Base-by-base conservation (phyloP, 1,140 invertebrate species). In the Patella vulgata region DNA sequence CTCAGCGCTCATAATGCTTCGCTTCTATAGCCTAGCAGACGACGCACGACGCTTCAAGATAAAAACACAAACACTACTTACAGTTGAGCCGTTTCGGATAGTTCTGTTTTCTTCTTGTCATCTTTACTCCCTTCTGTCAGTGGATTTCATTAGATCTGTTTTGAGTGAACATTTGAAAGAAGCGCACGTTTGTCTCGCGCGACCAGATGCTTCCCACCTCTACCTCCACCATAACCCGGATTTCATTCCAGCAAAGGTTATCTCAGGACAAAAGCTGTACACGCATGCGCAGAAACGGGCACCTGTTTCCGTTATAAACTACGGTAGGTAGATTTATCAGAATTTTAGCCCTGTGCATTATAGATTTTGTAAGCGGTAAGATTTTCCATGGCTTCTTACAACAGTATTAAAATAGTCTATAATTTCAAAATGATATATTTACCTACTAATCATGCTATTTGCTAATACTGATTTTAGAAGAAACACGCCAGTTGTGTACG, bases 61-160 rank as follows among this genome's bases (percentile, higher is more conserved):
- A 52, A 42, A 39, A 54, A 50, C 42, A 63, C 28, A 17, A 30
- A 50, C 19, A 27, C 12, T 56, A 85, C 88, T 88, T 87, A 89
- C 88, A 88, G 88, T 89, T 88, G 84, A 88, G 87, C 70, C 87
- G 83, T 80, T 88, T 88, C 25, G 88, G 88, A 74, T 87, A 88
- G 77, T 88, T 85, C 81, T 89, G 88, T 81, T 89, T 89, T 70
- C 87, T 83, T 73, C 88, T 86, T 67, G 88, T 86, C 88, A 89
- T 89, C 75, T 50, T 48, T 31, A 47, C 28, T 36, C 30, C 61
- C 27, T n/a, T 17, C 33, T 36, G 33, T 36, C 33, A 36, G 33
- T 36, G 33, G 33, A 36, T 36, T 36, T 36, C 33, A 36, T 36
- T 5, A 8, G 33, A 36, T 36, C 33, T 36, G n/a, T 36, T 14